Base-by-base conservation (phyloP, 1,140 invertebrate species). In the Drosophila oshimai region DNA sequence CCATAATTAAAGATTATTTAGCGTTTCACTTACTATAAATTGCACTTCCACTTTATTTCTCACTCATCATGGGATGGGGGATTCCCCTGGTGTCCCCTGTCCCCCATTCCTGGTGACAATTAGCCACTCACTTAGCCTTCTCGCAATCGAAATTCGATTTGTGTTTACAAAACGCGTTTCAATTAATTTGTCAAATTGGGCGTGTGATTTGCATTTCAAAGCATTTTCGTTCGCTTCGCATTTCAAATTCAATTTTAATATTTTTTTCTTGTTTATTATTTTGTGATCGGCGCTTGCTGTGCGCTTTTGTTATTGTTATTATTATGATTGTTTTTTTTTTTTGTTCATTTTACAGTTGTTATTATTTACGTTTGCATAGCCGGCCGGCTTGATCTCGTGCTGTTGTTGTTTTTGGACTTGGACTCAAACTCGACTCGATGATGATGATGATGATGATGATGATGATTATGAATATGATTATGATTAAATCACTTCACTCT, bases 121-220 rank as follows among this genome's bases (percentile, higher is more conserved):
- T 49, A 49, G 22, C 24, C 29, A 6, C 18, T 6, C n/a, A n/a
- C n/a, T 39, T 9, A 22, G 20, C 15, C 29, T 13, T 13, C 13
- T 7, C 4, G 29, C 53, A 61, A 61, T 42, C 34, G 46, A 26
- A 31, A 44, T 29, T 47, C 51, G 28, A 79, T 57, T 61, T 67
- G 58, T 67, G 58, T 73, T 78, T 58, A 60, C 75, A 69, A 53
- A 45, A n/a, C n/a, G 45, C 49, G 51, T 13, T 57, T 62, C 64
- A 64, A 74, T 71, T 74, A 60, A 65, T 65, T 75, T 58, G 57
- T 79, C 71, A 80, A 54, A 54, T 57, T 54, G 70, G 39, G 45
- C 50, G 55, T 55, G 55, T 80, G 62, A 50, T 64, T 49, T 58
- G 70, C 50, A 58, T 70, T 57, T 49, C 45, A 20, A 70, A 74